Base-by-base conservation (phyloP, 2,113 vertebrate species). In the Gallinago media region DNA sequence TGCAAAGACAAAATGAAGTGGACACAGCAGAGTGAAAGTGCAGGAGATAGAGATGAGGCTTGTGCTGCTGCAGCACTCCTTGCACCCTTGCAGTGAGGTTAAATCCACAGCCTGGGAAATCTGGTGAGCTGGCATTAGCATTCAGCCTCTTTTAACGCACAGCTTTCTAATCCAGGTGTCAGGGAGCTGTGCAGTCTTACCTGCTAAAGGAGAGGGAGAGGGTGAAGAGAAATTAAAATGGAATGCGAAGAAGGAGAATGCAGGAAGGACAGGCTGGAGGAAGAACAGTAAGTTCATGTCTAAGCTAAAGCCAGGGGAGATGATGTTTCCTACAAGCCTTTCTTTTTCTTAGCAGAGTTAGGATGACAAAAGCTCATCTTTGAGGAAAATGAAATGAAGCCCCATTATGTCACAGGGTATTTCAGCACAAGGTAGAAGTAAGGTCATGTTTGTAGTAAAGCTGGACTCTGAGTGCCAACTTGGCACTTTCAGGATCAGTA, bases 81-180 rank as follows among this genome's bases (percentile, higher is more conserved):
- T 62, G 76, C 79, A 94, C 46, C 83, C 83, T 96, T 92, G 68
- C 76, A 97, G 72, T 72, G 55, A 89, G 76, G 73, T 84, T 92
- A 96, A 97, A 89, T 31, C 86, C 73, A 74, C 34, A 71, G 80
- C 65, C 89, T 44, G 23, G 74, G 49, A 76, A 92, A 96, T 86
- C 79, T 55, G 79, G 55, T 91, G 84, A 96, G 73, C 77, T 87
- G 68, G 91, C 70, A 89, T 95, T 89, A 96, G 65, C 80, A 34
- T 81, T 96, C 89, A 95, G 65, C 83, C 42, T 91, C 73, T 75
- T 94, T 94, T 92, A 91, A 78, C 61, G 15, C 29, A 71, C 15
- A 87, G 83, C 40, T 95, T 94, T 87, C 70, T 96, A 96, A 96
- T 84, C 65, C 93, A 91, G 70, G 76, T 81, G 70, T 87, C 70